Evolutionary conservation across 1,140 invertebrate species (phyloP), one percentile per base, ranked within the genome.

Genomic region (Drosophila ironensis): DNA sequence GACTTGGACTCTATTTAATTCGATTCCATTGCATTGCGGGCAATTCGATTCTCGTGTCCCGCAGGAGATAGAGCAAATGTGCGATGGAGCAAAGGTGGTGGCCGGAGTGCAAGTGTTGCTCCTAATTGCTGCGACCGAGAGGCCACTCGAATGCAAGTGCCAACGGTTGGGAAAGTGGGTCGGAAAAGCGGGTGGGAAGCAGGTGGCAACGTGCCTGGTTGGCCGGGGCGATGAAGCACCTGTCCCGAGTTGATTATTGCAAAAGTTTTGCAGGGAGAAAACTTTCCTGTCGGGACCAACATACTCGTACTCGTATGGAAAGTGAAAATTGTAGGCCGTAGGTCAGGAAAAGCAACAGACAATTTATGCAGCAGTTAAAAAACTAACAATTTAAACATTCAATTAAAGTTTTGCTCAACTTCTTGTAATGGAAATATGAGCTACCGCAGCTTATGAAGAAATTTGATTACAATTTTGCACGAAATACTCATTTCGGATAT

Each of bases 201-300:
- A 24, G 52, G 51, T 27, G 35, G 11, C 20, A 56, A 25, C 4
- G 35, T 33, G 25, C n/a, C n/a, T n/a, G n/a, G n/a, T n/a, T n/a
- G n/a, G n/a, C n/a, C n/a, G 14, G 25, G 37, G 33, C 37, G 35
- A 57, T 11, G 16, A 42, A 14, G 33, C 33, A 16, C 41, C 41
- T 27, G 22, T 27, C 12, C 41, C 24, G n/a, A 40, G 63, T 52
- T 53, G 61, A 60, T 42, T 78, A 73, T 77, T 67, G 74, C 61
- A 22, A 56, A 78, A 77, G 25, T 71, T 60, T 60, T 50, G 20
- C 38, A 16, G 30, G n/a, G 14, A 17, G 16, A 20, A 70, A 66
- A 71, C 42, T 78, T 76, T 67, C 40, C 24, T 5, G 19, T 6
- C 27, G 12, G 35, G 8, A 47, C 24, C 41, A 53, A 48, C 50